Evolutionary conservation across 2,113 vertebrate genomes (phyloP).

Genomic region (Rhinolophus sinicus): DNA sequence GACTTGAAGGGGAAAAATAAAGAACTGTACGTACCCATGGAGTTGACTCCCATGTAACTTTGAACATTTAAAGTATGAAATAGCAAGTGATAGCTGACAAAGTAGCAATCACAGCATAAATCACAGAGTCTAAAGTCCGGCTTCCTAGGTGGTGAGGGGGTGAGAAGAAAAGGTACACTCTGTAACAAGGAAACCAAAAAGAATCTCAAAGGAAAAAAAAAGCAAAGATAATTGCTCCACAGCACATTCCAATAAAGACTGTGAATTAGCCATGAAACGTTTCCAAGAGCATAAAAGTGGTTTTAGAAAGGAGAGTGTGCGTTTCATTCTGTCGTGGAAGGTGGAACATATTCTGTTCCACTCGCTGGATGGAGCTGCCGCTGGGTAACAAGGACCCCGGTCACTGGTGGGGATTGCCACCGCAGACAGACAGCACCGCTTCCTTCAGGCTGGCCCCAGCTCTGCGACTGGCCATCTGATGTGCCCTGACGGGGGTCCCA

Average conservation of each 20-base stretch:
- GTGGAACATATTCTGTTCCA: background rate
- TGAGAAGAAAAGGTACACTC: background rate
- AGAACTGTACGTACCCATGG: background rate
- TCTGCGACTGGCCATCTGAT: background rate
- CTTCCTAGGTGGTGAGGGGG: background rate
- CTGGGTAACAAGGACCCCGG: background rate
- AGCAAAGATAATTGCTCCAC: background rate
- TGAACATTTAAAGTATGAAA: background rate
- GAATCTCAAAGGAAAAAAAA: background rate
- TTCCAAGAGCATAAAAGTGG: background rate
- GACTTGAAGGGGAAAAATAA: background rate
- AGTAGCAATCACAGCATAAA: background rate
- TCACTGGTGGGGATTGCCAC: accelerated
- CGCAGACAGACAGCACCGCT: accelerated
- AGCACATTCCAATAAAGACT: background rate
- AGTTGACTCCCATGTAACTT: background rate
- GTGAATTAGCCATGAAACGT: background rate
- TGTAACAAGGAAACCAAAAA: background rate
- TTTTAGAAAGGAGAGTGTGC: background rate
- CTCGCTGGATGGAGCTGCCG: accelerated
- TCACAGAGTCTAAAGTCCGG: background rate
- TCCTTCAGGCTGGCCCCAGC: background rate
- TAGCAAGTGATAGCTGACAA: background rate
- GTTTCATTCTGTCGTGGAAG: accelerated
- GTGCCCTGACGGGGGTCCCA: background rate